Evolutionary conservation across 1,140 invertebrate species (phyloP).

Genomic region (Pogonomyrmex californicus): DNA sequence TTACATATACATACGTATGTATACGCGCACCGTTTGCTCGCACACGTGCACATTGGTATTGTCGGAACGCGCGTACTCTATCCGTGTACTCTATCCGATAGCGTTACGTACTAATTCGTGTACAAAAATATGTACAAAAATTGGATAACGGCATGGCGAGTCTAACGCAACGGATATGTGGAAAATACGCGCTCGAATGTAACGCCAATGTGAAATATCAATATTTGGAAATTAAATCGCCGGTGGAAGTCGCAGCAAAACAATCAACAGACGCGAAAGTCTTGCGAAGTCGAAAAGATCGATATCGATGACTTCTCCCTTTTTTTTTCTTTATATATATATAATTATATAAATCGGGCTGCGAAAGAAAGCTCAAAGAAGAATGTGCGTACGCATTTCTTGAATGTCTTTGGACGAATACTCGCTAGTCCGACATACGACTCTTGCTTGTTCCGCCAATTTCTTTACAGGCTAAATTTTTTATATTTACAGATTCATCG

Average conservation of each 20-base stretch:
- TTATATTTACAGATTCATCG: slow-evolving; percentile 30
- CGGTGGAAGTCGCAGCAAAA: neutral
- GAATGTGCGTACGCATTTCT: neutral
- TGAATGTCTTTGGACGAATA: neutral
- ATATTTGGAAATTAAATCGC: neutral
- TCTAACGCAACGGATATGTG: neutral
- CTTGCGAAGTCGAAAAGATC: neutral
- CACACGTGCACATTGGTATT: neutral
- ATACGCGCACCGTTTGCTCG: neutral
- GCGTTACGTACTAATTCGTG: neutral
- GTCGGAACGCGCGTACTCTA: neutral
- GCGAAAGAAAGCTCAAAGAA: neutral
- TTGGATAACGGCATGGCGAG: slow-evolving; percentile 4
- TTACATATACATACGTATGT: slow-evolving; percentile 10
- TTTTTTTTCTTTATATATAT: neutral
- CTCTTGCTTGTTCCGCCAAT: neutral
- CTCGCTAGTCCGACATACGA: slow-evolving; percentile 4
- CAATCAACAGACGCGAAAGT: neutral
- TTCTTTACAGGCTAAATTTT: slow-evolving; percentile 4
- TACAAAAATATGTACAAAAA: slow-evolving; percentile 1
- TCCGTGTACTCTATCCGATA: too few relatives aligned
- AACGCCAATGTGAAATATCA: neutral
- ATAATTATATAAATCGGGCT: neutral
- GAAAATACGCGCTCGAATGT: neutral
- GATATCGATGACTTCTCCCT: too few relatives aligned